Evolutionary conservation across 2,888 invertebrate genomes (phyloP), one percentile per base, ranked within the genome.

Genomic region (Enoplolaimus lenunculus): DNA sequence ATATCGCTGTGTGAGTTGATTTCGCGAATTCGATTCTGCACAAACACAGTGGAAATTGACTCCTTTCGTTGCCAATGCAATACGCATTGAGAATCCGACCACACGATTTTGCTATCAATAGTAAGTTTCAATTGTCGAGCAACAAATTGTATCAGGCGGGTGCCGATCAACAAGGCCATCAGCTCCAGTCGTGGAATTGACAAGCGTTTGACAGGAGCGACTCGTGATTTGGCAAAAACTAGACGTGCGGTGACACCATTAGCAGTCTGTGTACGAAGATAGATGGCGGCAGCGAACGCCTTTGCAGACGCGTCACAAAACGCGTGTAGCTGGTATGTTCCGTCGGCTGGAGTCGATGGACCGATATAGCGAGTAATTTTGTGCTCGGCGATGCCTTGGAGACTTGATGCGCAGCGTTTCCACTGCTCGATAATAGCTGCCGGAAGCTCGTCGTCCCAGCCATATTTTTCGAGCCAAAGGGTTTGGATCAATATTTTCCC

Each of bases 221-320:
- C 75, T 34, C 73, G 66, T 13, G 73, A 70, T 71, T 75, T 75
- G 1, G 71, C 30, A 34, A 70, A 68, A 2, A 75, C 31, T 1
- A 75, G 69, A 2, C 26, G 7, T 13, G 66, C 66, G 21, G 16
- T 34, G 13, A 68, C n/a, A 0, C 34, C 28, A n/a, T 33, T 28
- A 1, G 45, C n/a, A n/a, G 26, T 13, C n/a, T 16, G 1, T 28
- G 34, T 68, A 1, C 69, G 68, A 1, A 75, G 28, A 65, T 76
- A 76, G 21, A 75, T 68, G 26, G 64, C 69, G 0, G 74, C 73
- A 1, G 74, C 72, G 68, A 75, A 77, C 1, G 71, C 75, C 57
- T 70, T 70, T 35, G 69, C 65, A 29, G 74, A 75, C 1, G 77
- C 75, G 67, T 77, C 75, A 69, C 72, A 62, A 75, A 76, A 34